A percentile compares a stretch with the other conserved stretches of the same genome.
phyloP scores from a whole-genome alignment of 2,797 vertebrate species.

The Uromys caudimaculatus region DNA sequence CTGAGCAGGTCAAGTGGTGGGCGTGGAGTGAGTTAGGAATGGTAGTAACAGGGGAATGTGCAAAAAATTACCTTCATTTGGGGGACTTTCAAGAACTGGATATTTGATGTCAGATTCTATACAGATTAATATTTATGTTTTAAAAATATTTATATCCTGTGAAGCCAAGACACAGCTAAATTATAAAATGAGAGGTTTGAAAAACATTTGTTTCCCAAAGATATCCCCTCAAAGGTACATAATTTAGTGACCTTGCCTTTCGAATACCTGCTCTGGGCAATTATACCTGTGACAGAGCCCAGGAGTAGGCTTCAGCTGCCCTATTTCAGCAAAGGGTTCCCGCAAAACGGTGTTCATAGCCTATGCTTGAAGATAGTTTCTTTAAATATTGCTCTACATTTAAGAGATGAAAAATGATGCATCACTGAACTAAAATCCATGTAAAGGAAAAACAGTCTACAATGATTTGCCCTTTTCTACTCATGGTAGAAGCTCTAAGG shows the following conservation, averaged over 20 bases:
- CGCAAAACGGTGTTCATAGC: conserved; percentile 62
- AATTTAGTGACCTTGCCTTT: conserved; percentile 82
- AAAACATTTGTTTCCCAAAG: conserved; percentile 74
- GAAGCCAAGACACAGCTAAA: conserved; percentile 72
- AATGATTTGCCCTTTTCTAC: neutral
- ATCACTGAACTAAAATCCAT: conserved; percentile 22
- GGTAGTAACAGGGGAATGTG: conserved; percentile 61
- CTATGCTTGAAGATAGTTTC: conserved; percentile 71
- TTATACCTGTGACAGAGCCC: conserved; percentile 80
- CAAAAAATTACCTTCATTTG: conserved; percentile 74
- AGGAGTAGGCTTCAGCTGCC: conserved; percentile 72
- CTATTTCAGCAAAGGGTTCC: conserved; percentile 77
- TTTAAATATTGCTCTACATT: conserved; percentile 67
- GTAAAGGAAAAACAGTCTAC: neutral
- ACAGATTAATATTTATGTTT: conserved; percentile 69
- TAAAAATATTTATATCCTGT: conserved; percentile 66
- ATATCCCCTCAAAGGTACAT: conserved; percentile 60
- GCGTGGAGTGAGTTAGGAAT: conserved; percentile 7
- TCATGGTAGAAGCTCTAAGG: neutral
- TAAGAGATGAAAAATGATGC: conserved; percentile 34
- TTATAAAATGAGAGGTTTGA: conserved; percentile 78
- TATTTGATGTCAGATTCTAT: conserved; percentile 71
- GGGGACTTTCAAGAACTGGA: conserved; percentile 53
- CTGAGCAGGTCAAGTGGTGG: conserved; percentile 44
- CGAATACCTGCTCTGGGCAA: conserved; percentile 82